These are phyloP conservation scores for Mesochorus sp. DNA, from an alignment of 2,888 invertebrate genomes.

Conservation along the genomic window DNA sequence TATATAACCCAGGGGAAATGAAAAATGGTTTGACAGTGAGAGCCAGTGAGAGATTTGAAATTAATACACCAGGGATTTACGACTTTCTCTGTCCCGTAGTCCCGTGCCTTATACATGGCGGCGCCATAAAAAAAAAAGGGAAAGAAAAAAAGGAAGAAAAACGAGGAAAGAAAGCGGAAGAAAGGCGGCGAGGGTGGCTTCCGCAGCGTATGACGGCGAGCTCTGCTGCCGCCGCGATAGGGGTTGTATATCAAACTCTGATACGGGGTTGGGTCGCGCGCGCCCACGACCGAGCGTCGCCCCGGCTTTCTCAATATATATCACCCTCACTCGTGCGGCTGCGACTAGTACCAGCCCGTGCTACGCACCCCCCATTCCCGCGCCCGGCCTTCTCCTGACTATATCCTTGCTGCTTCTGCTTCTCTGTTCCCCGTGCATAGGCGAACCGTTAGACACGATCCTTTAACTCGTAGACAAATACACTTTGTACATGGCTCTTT, in stretches of 20 bases:
- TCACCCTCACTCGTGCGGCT: conserved; percentile 57
- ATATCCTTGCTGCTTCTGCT: conserved; percentile 27
- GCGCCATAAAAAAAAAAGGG: conserved; percentile 48
- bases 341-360: conserved; percentile 72
- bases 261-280: conserved; percentile 60
- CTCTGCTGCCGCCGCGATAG: conserved; percentile 30
- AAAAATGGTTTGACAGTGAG: conserved; percentile 53
- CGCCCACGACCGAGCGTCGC: conserved; percentile 50
- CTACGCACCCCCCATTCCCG: conserved; percentile 69
- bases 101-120: conserved; percentile 56
- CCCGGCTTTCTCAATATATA: conserved; percentile 57
- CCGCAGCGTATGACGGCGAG: conserved; percentile 48
- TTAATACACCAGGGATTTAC: conserved; percentile 58
- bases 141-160: conserved; percentile 11
- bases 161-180: conserved; percentile 33
- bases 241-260: conserved; percentile 65
- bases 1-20: conserved; percentile 9
- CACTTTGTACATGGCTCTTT: background rate
- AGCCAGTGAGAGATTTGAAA: conserved; percentile 57
- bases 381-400: background rate
- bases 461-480: conserved; percentile 25
- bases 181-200: conserved; percentile 52
- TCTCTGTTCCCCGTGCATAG: conserved; percentile 52
- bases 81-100: conserved; percentile 41
- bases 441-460: conserved; percentile 55